phyloP scores from a whole-genome alignment of 2,797 vertebrate species.

The Cirrhinus molitorella region DNA sequence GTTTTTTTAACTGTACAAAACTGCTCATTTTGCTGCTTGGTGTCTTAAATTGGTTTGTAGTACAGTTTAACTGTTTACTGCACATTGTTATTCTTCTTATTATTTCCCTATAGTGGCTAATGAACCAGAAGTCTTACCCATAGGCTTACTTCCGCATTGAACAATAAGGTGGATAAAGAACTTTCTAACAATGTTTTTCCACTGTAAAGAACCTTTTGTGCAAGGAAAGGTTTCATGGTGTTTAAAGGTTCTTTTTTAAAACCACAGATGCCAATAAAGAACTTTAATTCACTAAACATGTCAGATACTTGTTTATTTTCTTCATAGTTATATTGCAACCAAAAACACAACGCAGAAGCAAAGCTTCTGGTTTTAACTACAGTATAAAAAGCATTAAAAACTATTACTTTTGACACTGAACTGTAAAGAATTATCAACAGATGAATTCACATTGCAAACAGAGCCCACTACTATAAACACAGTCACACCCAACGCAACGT shows the following conservation, averaged over 20 bases:
- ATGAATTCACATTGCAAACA: slow-evolving; percentile 40
- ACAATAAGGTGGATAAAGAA: neutral
- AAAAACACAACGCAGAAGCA: slow-evolving; percentile 12
- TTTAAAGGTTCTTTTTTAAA: neutral
- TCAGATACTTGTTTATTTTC: neutral
- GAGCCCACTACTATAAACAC: slow-evolving; percentile 46
- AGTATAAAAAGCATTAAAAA: slow-evolving; percentile 14
- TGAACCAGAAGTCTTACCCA: too few relatives aligned
- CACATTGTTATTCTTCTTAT: too few relatives aligned
- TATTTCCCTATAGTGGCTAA: too few relatives aligned
- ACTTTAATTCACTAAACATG: neutral
- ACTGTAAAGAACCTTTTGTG: neutral
- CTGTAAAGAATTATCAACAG: slow-evolving; percentile 44
- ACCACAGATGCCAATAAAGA: neutral
- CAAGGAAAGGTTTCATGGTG: neutral
- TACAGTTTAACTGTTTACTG: too few relatives aligned
- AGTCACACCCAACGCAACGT: slow-evolving; percentile 5
- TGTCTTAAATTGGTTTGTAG: too few relatives aligned
- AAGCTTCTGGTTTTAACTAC: slow-evolving; percentile 46
- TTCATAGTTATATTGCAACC: slow-evolving; percentile 18
- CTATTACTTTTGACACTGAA: slow-evolving; percentile 14
- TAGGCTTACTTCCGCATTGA: too few relatives aligned
- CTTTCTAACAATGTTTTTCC: neutral
- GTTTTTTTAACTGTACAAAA: too few relatives aligned
- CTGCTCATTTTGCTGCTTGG: too few relatives aligned